A percentile compares a stretch with the other conserved stretches of the same genome.
Evolutionary conservation across 2,113 vertebrate species (phyloP).

Genomic region (Chamaetylas fuelleborni): DNA sequence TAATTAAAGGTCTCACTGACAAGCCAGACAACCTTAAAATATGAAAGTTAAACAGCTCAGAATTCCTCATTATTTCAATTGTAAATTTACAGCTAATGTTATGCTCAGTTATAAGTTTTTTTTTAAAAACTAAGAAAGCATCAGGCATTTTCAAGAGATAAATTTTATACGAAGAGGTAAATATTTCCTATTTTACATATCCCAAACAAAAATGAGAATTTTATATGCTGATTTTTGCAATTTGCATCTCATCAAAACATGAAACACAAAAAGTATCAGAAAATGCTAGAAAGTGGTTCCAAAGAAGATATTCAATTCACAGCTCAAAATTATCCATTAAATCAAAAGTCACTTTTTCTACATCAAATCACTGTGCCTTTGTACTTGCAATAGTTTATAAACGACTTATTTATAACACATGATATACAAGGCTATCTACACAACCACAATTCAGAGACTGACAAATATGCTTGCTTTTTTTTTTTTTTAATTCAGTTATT

Average conservation of each 20-base stretch:
- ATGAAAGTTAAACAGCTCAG: not conserved
- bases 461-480: not conserved
- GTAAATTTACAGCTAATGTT: not conserved
- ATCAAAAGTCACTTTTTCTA: not conserved
- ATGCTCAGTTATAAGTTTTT: not conserved
- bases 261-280: not conserved
- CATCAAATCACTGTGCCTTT: not conserved
- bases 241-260: not conserved
- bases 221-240: not conserved
- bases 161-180: not conserved
- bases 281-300: not conserved
- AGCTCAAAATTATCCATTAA: not conserved
- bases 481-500: not conserved
- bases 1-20: conserved; percentile 98
- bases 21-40: conserved; percentile 88
- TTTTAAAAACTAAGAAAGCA: not conserved
- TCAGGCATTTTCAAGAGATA: not conserved
- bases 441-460: not conserved
- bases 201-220: not conserved
- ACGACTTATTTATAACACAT: accelerated
- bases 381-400: not conserved
- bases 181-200: not conserved
- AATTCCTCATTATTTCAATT: not conserved
- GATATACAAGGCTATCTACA: not conserved
- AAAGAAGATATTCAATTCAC: not conserved